Base-by-base conservation (phyloP, 2,888 invertebrate genomes). In the Eurytoma adleriae region DNA sequence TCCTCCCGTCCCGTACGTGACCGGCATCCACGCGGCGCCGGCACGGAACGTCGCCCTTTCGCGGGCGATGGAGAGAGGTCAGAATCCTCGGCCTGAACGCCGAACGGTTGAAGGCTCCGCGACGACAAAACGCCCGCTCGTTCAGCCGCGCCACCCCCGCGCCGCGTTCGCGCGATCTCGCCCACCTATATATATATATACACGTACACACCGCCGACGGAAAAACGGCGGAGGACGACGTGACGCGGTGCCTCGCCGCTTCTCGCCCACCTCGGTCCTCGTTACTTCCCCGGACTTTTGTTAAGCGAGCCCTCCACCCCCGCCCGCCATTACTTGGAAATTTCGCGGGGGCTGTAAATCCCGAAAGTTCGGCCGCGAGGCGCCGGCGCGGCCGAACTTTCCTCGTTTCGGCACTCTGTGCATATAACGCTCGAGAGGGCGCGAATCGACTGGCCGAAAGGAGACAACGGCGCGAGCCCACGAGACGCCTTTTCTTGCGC, bases 281-380 rank as follows among this genome's bases (percentile, higher is more conserved):
- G 64, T 80, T 78, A 78, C 78, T 78, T 77, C 57, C 40, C 10
- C 78, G 77, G 77, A 78, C 79, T 82, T 80, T 82, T 74, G 82
- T 82, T 80, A 80, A 82, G 80, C 75, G 74, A 40, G 40, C 40
- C 40, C 40, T 40, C 40, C 40, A 40, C 40, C 40, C 7, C 40
- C 40, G 40, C 40, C 3, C 40, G 4, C 68, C 56, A 57, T 80
- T 78, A 80, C 80, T 83, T 83, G 72, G 76, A 59, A 74, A 82
- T 82, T 78, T 80, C 70, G 74, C 10, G 48, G 48, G 74, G 62
- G 78, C 56, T 79, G 80, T 82, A 82, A 80, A 82, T 82, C 76
- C 75, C 61, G 40, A 80, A 82, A 82, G 80, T 80, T 82, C 66
- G 40, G 24, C 40, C 54, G 57, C 64, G 52, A 48, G 24, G 48